Percentiles rank a stretch among this genome's conserved stretches.
These are phyloP conservation scores for Pocillopora verrucosa DNA, from an alignment of 64 coral and sea anemone genomes.

Conservation along the genomic window DNA sequence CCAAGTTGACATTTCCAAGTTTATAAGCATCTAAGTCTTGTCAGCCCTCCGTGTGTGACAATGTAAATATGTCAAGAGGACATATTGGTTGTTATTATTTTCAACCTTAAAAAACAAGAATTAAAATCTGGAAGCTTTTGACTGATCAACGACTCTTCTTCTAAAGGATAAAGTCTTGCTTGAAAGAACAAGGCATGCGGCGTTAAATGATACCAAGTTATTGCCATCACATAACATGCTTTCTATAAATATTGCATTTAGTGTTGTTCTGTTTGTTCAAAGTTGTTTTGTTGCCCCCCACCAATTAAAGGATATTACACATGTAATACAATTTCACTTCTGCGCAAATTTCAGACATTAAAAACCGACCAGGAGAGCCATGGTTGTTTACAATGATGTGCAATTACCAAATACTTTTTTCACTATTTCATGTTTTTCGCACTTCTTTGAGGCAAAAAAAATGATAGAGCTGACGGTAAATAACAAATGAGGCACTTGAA, in stretches of 20 bases:
- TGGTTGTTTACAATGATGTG: not conserved
- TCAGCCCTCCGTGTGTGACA: not conserved
- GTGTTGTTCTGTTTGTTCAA: constrained; percentile 31
- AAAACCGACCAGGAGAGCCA: not conserved
- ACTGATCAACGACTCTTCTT: not conserved
- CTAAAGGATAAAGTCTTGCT: not conserved
- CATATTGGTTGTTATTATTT: not conserved
- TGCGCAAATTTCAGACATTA: not conserved
- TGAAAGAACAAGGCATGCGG: no score
- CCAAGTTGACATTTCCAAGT: not conserved
- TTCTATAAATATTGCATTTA: not conserved
- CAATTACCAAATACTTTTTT: not conserved
- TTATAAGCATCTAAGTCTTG: not conserved
- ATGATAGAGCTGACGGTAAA: not conserved
- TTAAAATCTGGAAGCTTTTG: not conserved
- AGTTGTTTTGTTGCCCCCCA: not conserved
- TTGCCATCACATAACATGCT: not conserved
- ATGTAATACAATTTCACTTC: not conserved
- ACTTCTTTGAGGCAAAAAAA: not conserved
- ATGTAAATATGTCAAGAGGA: not conserved
- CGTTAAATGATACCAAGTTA: not conserved
- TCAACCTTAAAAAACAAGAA: not conserved
- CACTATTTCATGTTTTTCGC: not conserved
- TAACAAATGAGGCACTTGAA: not conserved
- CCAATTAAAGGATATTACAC: not conserved